Conservation (phyloP, 2,797 vertebrate species). For the Antrozous pallidus region DNA sequence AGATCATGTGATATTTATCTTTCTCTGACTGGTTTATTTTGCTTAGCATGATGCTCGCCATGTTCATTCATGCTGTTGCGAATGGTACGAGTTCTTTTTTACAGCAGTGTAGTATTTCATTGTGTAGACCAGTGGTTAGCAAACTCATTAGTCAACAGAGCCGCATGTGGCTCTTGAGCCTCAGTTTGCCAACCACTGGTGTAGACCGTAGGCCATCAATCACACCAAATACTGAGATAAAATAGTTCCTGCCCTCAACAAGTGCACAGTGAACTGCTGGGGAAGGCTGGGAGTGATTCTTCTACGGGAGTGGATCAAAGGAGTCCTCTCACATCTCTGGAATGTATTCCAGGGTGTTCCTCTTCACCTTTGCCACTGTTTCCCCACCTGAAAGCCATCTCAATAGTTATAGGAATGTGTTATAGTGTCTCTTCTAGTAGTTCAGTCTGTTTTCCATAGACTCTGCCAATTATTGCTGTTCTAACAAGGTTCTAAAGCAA, state of each 20-base stretch:
- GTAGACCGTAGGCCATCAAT: too few relatives aligned
- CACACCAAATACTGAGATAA: neutral
- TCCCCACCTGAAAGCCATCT: neutral
- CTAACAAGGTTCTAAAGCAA: constrained; percentile 23
- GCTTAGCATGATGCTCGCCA: too few relatives aligned
- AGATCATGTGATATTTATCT: too few relatives aligned
- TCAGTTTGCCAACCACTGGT: too few relatives aligned
- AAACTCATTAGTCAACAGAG: too few relatives aligned
- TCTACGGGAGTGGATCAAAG: neutral
- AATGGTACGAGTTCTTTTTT: too few relatives aligned
- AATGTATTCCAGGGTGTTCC: neutral
- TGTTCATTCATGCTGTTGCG: too few relatives aligned
- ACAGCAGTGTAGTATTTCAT: too few relatives aligned
- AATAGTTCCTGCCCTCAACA: neutral
- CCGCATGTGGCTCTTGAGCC: too few relatives aligned
- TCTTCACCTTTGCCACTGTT: neutral
- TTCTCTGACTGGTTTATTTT: too few relatives aligned
- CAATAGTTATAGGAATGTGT: neutral
- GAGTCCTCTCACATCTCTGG: neutral
- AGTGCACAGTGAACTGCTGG: neutral
- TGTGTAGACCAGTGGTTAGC: neutral
- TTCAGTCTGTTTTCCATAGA: neutral
- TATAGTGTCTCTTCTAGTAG: neutral
- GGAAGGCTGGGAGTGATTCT: neutral
- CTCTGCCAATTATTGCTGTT: neutral